phyloP scores from a whole-genome alignment of 2,797 vertebrate species.

The Eupleurogrammus muticus region DNA sequence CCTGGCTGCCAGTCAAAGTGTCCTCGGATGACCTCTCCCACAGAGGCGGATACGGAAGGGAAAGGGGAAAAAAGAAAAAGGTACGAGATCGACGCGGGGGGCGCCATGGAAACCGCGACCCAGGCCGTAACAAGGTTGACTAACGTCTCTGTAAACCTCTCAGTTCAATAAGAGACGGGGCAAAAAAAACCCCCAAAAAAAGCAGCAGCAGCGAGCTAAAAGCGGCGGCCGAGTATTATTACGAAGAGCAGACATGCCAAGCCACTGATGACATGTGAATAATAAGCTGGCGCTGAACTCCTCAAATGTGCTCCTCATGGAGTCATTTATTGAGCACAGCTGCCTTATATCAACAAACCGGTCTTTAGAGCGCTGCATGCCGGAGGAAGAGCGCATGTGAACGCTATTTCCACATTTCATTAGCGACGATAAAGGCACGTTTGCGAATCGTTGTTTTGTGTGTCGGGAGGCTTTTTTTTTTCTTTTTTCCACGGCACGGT shows the following conservation, averaged over 20 bases:
- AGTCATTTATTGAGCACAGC: conserved; percentile 76
- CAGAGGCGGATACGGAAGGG: conserved; percentile 46
- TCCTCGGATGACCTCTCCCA: conserved; percentile 75
- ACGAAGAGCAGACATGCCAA: conserved; percentile 67
- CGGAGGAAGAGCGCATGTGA: conserved; percentile 50
- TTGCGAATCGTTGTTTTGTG: conserved; percentile 33
- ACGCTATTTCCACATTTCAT: conserved; percentile 61
- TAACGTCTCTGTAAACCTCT: conserved; percentile 43
- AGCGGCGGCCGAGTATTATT: conserved; percentile 56
- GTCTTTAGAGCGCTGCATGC: conserved; percentile 52
- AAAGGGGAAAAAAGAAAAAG: too few relatives aligned
- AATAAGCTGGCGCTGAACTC: conserved; percentile 66
- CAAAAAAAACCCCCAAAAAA: conserved; percentile 44
- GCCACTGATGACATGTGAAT: conserved; percentile 80
- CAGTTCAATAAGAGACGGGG: conserved; percentile 32
- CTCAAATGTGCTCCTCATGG: conserved; percentile 70
- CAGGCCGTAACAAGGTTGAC: conserved; percentile 57
- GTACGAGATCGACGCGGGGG: conserved; percentile 62
- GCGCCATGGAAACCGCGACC: conserved; percentile 63
- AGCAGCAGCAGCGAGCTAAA: conserved; percentile 58
- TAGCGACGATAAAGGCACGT: conserved; percentile 43
- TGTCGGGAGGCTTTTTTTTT: conserved; percentile 28
- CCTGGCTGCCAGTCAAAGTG: conserved; percentile 61
- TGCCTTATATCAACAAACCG: conserved; percentile 76
- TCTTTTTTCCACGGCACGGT: conserved; percentile 11